A percentile compares a stretch with the other conserved stretches of the same genome.
phyloP scores from a whole-genome alignment of 1,140 invertebrate genomes.

The Heterodera schachtii region DNA sequence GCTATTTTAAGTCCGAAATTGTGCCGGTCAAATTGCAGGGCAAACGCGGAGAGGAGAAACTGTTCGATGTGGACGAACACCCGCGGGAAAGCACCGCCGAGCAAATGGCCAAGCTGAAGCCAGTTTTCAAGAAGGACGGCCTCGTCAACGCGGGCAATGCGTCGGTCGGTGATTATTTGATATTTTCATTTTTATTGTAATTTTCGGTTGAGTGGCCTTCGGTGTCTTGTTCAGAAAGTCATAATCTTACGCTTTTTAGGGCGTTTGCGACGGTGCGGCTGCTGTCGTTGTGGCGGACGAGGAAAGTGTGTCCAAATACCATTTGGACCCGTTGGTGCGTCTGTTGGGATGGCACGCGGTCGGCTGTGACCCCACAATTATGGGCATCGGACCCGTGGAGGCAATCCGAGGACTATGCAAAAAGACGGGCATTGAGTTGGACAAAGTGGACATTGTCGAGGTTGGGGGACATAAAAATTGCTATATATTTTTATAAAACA shows the following conservation, averaged over 20 bases:
- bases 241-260: slow-evolving; percentile 69
- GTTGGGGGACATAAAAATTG: slow-evolving; percentile 71
- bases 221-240: too few species aligned
- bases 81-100: slow-evolving; percentile 87
- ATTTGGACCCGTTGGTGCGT: slow-evolving; percentile 73
- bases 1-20: slow-evolving; percentile 87
- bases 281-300: slow-evolving; percentile 84
- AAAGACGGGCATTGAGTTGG: slow-evolving; percentile 74
- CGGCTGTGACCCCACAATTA: slow-evolving; percentile 71
- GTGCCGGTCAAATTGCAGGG: slow-evolving; percentile 81
- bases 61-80: slow-evolving; percentile 87
- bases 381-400: slow-evolving; percentile 84
- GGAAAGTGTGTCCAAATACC: slow-evolving; percentile 80
- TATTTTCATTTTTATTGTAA: slow-evolving; percentile 30
- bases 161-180: slow-evolving; percentile 73
- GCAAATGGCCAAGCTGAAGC: slow-evolving; percentile 77
- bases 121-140: slow-evolving; percentile 94
- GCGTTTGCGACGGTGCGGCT: slow-evolving; percentile 92
- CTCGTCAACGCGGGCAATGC: slow-evolving; percentile 92
- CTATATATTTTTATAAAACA: slow-evolving; percentile 70
- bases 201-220: too few species aligned
- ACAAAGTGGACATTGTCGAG: slow-evolving; percentile 89
- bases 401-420: slow-evolving; percentile 82
- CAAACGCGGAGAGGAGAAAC: slow-evolving; percentile 77
- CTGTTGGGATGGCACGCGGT: slow-evolving; percentile 68